A percentile compares a stretch with the other conserved stretches of the same genome.
These are phyloP conservation scores for Adelognathus sp. DNA, from an alignment of 2,888 invertebrate genomes.

Conservation along the genomic window DNA sequence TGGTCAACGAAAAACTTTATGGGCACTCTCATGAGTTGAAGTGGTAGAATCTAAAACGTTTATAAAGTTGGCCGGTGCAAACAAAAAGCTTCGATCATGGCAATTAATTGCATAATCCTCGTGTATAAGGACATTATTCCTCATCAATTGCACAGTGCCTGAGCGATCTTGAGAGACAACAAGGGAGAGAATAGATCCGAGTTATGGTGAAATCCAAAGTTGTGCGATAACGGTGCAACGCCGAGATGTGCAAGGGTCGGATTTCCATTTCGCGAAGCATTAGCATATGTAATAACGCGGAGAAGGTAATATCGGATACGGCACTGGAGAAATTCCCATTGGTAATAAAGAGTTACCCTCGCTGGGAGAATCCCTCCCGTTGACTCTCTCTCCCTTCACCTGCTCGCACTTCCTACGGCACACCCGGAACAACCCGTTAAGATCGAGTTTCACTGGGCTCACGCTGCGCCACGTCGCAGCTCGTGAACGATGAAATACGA, in stretches of 20 bases:
- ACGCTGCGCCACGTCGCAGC: constrained; percentile 55
- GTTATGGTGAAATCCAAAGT: constrained; percentile 15
- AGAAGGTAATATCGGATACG: constrained; percentile 61
- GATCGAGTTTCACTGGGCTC: constrained; percentile 57
- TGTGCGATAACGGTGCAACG: neutral
- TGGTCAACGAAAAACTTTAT: no score
- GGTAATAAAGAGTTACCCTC: constrained; percentile 70
- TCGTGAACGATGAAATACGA: constrained; percentile 61
- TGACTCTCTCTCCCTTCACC: constrained; percentile 23
- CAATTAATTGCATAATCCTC: neutral
- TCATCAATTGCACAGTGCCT: constrained; percentile 11
- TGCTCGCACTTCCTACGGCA: constrained; percentile 8
- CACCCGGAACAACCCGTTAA: constrained; percentile 51
- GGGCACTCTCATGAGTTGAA: no score
- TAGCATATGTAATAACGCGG: constrained; percentile 72
- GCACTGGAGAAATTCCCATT: constrained; percentile 66
- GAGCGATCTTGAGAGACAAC: neutral
- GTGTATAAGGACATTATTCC: constrained; percentile 7
- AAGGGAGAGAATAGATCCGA: constrained; percentile 16
- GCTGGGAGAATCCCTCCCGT: constrained; percentile 35
- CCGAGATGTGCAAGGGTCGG: constrained; percentile 33
- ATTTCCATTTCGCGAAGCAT: constrained; percentile 62
- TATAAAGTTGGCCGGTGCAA: neutral
- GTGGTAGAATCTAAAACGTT: neutral
- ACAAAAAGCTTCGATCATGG: constrained; percentile 1